phyloP scores from a whole-genome alignment of 2,888 invertebrate species.

The Eupithecia tripunctaria region DNA sequence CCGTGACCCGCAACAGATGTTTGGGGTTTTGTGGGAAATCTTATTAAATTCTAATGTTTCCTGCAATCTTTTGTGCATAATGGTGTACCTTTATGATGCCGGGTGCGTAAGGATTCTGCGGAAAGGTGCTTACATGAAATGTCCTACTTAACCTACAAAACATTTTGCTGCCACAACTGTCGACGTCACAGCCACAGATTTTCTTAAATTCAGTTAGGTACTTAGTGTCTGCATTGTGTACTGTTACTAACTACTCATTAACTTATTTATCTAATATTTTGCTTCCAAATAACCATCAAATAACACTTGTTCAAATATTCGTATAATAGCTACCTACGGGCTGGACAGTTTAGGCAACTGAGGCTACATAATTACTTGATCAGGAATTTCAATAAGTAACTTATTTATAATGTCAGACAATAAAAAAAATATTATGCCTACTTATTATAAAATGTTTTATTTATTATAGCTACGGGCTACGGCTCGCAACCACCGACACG shows the following conservation, averaged over 20 bases:
- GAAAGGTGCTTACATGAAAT: slow-evolving; percentile 8
- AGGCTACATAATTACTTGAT: too few species aligned
- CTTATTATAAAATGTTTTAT: too few species aligned
- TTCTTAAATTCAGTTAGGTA: not conserved
- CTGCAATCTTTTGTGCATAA: slow-evolving; percentile 36
- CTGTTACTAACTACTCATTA: not conserved
- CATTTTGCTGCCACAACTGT: not conserved
- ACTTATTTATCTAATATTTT: not conserved
- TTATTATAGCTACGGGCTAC: too few species aligned
- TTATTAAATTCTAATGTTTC: slow-evolving; percentile 44
- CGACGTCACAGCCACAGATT: not conserved
- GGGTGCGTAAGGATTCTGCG: slow-evolving; percentile 11
- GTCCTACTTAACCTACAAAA: slow-evolving; percentile 7
- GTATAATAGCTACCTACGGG: not conserved
- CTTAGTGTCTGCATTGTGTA: not conserved
- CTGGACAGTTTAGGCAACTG: too few species aligned
- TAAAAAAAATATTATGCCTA: too few species aligned
- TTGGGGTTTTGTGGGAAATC: slow-evolving; percentile 44
- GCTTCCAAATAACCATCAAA: not conserved
- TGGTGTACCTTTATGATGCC: slow-evolving; percentile 16
- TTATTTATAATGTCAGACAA: too few species aligned
- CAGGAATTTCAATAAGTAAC: too few species aligned
- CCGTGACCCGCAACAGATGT: slow-evolving; percentile 63
- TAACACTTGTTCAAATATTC: not conserved
- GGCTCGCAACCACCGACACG: not conserved